Percentiles rank a stretch among this genome's conserved stretches.
phyloP scores from a whole-genome alignment of 1,140 invertebrate genomes.

The Hycleus cichorii region DNA sequence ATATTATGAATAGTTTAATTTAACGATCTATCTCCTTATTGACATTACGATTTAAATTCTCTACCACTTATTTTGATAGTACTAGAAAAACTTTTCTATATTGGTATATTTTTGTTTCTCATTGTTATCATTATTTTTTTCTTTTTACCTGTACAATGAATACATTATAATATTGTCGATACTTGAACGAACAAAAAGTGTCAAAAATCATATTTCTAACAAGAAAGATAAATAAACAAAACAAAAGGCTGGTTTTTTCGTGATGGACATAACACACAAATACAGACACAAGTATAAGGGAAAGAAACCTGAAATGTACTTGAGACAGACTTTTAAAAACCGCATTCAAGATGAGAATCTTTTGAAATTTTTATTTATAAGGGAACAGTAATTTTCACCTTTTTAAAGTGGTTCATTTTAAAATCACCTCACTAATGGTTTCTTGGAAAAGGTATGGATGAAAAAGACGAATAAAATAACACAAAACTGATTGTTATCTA shows the following conservation, averaged over 20 bases:
- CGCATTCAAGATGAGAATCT: slow-evolving; percentile 17
- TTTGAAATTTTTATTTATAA: slow-evolving; percentile 12
- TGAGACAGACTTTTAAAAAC: slow-evolving; percentile 12
- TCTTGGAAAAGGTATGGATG: slow-evolving; percentile 5
- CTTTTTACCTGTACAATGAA: not conserved
- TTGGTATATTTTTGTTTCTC: not conserved
- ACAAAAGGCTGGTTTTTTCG: slow-evolving; percentile 13
- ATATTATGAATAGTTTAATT: too few species aligned
- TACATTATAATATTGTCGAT: slow-evolving; percentile 10
- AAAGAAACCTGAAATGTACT: slow-evolving; percentile 9
- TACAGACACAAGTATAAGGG: slow-evolving; percentile 9
- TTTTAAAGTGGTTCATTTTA: slow-evolving; percentile 17
- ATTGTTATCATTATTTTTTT: too few species aligned
- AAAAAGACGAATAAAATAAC: slow-evolving; percentile 1
- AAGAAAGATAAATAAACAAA: slow-evolving; percentile 19
- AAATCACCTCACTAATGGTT: slow-evolving; percentile 19
- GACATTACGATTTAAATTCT: not conserved
- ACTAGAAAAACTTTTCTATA: slow-evolving; percentile 5
- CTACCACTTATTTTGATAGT: slow-evolving; percentile 12
- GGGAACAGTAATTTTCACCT: slow-evolving; percentile 20
- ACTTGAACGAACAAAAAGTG: slow-evolving; percentile 16
- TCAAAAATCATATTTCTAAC: slow-evolving; percentile 21
- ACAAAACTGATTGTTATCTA: not conserved
- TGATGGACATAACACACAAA: too few species aligned
- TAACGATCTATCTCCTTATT: too few species aligned